These are phyloP conservation scores for Pachyrhynchus sulphureomaculatus DNA, from an alignment of 1,140 invertebrate genomes.

Conservation along the genomic window DNA sequence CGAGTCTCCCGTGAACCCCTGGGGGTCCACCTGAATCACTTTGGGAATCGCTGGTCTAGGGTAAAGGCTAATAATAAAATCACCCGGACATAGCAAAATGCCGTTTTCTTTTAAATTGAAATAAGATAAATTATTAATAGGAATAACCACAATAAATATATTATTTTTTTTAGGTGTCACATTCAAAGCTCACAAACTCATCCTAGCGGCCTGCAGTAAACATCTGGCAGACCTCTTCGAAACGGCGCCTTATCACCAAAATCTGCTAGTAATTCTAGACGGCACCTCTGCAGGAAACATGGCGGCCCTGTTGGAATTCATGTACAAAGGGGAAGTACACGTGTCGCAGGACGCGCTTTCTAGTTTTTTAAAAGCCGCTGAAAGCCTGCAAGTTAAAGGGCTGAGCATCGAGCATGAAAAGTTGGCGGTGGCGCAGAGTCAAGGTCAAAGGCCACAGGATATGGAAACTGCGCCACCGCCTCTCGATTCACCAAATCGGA, in stretches of 20 bases:
- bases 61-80: no score
- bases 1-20: no score
- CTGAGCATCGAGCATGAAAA: conserved; percentile 77
- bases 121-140: no score
- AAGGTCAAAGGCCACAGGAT: conserved; percentile 46
- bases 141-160: no score
- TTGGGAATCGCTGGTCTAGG: no score
- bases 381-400: conserved; percentile 83
- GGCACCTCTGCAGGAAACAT: conserved; percentile 85
- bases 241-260: conserved; percentile 77
- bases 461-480: conserved; percentile 14
- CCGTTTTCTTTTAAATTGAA: no score
- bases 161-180: conserved; percentile 71
- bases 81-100: no score
- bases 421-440: conserved; percentile 67
- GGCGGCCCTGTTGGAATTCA: conserved; percentile 87
- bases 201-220: conserved; percentile 90
- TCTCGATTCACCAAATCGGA: conserved; percentile 38
- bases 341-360: conserved; percentile 85
- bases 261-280: conserved; percentile 83
- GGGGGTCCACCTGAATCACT: no score
- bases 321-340: conserved; percentile 91
- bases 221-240: conserved; percentile 92
- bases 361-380: conserved; percentile 87
- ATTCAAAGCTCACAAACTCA: conserved; percentile 84